Evolutionary conservation across 1,140 invertebrate genomes (phyloP).

Genomic region (Branchinecta lindahli): DNA sequence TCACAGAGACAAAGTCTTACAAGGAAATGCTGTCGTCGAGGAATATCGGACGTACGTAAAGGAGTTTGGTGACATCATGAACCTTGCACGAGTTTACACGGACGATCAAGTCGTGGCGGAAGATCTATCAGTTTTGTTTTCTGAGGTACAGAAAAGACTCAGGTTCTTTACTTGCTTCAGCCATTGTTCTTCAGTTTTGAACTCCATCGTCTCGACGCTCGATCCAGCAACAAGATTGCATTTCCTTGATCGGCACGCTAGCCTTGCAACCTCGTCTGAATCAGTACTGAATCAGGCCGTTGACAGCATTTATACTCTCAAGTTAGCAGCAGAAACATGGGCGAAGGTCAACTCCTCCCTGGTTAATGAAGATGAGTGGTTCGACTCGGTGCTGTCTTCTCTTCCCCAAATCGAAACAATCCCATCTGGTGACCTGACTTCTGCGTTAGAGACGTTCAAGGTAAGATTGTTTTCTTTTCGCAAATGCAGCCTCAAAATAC

Average conservation of each 20-base stretch:
- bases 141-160: constrained; percentile 71
- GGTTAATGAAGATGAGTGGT: constrained; percentile 61
- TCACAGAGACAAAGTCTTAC: constrained; percentile 54
- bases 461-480: not conserved
- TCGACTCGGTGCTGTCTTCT: constrained; percentile 26
- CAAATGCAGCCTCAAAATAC: no score
- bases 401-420: not conserved
- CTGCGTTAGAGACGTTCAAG: not conserved
- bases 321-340: constrained; percentile 63
- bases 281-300: constrained; percentile 58
- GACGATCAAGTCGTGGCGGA: constrained; percentile 54
- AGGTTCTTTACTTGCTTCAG: constrained; percentile 75
- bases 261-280: constrained; percentile 52
- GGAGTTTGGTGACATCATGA: constrained; percentile 65
- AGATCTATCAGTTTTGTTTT: constrained; percentile 55
- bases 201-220: constrained; percentile 64
- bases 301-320: constrained; percentile 58
- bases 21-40: constrained; percentile 52
- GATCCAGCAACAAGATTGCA: constrained; percentile 56
- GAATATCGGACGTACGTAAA: constrained; percentile 71
- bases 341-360: constrained; percentile 49
- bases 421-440: not conserved
- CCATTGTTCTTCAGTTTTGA: constrained; percentile 58
- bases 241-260: constrained; percentile 54
- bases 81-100: constrained; percentile 57